phyloP scores from a whole-genome alignment of 2,888 invertebrate species.

The Dione vanillae region DNA sequence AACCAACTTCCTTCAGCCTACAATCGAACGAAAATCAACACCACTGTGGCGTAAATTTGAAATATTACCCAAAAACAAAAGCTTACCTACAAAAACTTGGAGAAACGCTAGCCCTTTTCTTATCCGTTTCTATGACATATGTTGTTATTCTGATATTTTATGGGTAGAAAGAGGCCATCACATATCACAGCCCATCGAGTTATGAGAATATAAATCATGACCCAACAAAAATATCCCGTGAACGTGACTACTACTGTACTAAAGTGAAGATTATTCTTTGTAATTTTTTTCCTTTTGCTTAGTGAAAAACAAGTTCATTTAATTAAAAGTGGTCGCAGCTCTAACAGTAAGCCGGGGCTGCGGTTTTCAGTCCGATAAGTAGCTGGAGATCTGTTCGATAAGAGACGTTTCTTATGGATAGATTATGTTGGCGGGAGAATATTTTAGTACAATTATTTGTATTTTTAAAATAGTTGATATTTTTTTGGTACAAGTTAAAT shows the following conservation, averaged over 20 bases:
- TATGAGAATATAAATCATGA: constrained; percentile 44
- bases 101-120: constrained; percentile 31
- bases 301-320: constrained; percentile 26
- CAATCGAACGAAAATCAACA: background rate
- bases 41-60: background rate
- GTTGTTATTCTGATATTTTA: constrained; percentile 45
- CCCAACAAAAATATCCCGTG: constrained; percentile 33
- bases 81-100: constrained; percentile 20
- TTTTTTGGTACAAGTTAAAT: no score
- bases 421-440: background rate
- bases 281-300: constrained; percentile 23
- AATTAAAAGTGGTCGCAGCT: constrained; percentile 31
- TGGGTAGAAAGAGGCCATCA: constrained; percentile 39
- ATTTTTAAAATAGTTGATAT: background rate
- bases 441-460: background rate
- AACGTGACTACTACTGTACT: constrained; percentile 35
- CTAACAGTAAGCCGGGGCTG: constrained; percentile 20
- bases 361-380: constrained; percentile 36
- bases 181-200: constrained; percentile 45
- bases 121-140: constrained; percentile 42
- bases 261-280: constrained; percentile 5
- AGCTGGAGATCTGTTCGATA: constrained; percentile 29
- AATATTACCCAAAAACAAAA: constrained; percentile 15
- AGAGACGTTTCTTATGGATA: constrained; percentile 7
- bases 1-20: background rate